Percentiles rank a stretch among this genome's conserved stretches.
phyloP scores from a whole-genome alignment of 2,113 vertebrate genomes.

The Seriola aureovittata region DNA sequence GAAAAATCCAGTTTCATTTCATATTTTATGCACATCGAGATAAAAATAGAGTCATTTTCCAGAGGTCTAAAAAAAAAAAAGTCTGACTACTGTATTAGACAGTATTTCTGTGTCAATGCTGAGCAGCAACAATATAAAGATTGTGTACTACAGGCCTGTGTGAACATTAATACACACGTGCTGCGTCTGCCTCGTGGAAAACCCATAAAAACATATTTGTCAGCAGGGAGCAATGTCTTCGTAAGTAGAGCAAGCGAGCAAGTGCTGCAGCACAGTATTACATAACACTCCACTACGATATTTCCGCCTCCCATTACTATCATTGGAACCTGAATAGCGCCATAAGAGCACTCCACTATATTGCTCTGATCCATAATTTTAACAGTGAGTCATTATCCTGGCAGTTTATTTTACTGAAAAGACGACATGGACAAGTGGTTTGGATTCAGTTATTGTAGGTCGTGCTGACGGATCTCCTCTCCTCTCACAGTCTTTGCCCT shows the following conservation, averaged over 20 bases:
- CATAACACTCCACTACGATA: slow-evolving; percentile 51
- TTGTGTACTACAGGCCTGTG: too few species aligned
- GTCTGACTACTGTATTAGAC: background rate
- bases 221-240: slow-evolving; percentile 22
- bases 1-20: background rate
- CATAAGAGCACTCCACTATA: slow-evolving; percentile 47
- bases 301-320: slow-evolving; percentile 38
- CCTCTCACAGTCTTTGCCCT: slow-evolving; percentile 23
- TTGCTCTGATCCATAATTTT: slow-evolving; percentile 46
- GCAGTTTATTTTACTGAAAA: slow-evolving; percentile 44
- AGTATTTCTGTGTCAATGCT: background rate
- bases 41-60: too few species aligned
- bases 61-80: too few species aligned
- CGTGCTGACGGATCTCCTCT: slow-evolving; percentile 20
- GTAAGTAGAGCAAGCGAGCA: slow-evolving; percentile 41
- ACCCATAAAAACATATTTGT: slow-evolving; percentile 31
- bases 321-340: slow-evolving; percentile 38
- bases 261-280: slow-evolving; percentile 42
- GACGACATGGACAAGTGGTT: slow-evolving; percentile 36
- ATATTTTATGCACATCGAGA: too few species aligned
- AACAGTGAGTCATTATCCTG: slow-evolving; percentile 47
- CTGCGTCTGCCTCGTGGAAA: slow-evolving; percentile 20
- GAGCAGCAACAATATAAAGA: background rate
- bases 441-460: slow-evolving; percentile 24
- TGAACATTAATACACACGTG: background rate